phyloP scores from a whole-genome alignment of 2,113 vertebrate species.

The Eulemur rufifrons region DNA sequence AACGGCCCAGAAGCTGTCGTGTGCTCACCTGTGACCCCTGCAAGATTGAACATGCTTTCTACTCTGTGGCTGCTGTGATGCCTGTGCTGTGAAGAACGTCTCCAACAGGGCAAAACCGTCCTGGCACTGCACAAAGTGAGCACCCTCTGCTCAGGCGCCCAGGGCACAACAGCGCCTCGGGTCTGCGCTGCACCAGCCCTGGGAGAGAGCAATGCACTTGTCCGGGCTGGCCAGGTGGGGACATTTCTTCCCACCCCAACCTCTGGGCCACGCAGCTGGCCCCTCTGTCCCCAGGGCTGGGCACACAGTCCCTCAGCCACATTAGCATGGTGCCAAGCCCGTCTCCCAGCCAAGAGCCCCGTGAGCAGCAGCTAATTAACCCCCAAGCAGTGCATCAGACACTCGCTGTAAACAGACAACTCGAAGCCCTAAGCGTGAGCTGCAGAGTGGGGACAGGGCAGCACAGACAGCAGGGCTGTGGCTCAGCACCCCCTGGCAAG shows the following conservation, averaged over 20 bases:
- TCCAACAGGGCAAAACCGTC: background rate
- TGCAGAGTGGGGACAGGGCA: fast-evolving
- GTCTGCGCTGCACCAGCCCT: background rate
- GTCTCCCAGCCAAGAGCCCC: fast-evolving
- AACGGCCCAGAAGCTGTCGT: fast-evolving
- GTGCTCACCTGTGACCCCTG: background rate
- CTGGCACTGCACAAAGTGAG: background rate
- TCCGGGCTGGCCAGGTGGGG: fast-evolving
- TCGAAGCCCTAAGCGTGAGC: fast-evolving
- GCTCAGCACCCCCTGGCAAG: background rate
- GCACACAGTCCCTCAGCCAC: background rate
- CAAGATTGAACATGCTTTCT: fast-evolving
- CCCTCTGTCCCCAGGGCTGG: background rate
- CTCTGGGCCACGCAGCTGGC: background rate
- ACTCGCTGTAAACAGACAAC: background rate
- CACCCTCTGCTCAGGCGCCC: fast-evolving
- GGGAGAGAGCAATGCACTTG: fast-evolving
- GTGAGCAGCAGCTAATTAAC: background rate
- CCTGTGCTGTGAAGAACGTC: background rate
- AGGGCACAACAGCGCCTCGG: background rate
- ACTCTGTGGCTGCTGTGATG: background rate
- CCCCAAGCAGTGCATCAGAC: background rate
- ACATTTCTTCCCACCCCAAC: fast-evolving
- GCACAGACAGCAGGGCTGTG: fast-evolving
- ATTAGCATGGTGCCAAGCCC: fast-evolving